A percentile compares a stretch with the other conserved stretches of the same genome.
phyloP scores from a whole-genome alignment of 1,140 invertebrate species.

The Phocides pigmalion region DNA sequence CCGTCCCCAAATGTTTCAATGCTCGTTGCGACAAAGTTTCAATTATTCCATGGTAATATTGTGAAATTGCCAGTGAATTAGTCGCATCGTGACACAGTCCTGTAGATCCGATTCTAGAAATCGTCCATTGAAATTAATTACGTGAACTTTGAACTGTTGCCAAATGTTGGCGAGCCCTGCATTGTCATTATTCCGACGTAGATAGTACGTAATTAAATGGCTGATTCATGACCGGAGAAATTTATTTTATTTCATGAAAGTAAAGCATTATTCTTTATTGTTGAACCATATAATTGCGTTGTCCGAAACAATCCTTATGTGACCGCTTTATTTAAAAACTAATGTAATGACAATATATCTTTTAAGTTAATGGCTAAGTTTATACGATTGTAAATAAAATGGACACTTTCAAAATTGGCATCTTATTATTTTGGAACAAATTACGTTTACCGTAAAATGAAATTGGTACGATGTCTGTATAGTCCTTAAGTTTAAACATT shows the following conservation, averaged over 20 bases:
- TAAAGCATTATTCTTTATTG: conserved; percentile 26
- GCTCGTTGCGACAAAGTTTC: conserved; percentile 58
- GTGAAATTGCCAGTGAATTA: conserved; percentile 63
- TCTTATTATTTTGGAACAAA: conserved; percentile 39
- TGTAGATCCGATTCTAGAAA: conserved; percentile 62
- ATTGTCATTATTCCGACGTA: conserved; percentile 47
- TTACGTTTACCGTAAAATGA: conserved; percentile 40
- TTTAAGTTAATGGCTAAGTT: conserved; percentile 49
- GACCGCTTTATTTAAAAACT: conserved; percentile 26
- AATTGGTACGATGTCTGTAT: conserved; percentile 6
- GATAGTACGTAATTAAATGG: conserved; percentile 41
- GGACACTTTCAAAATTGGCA: conserved; percentile 39
- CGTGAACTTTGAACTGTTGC: conserved; percentile 77
- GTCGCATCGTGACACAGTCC: conserved; percentile 72
- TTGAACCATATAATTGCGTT: conserved; percentile 17
- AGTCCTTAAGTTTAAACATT: neutral
- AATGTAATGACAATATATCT: conserved; percentile 40
- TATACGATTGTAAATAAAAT: conserved; percentile 50
- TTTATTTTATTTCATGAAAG: conserved; percentile 34
- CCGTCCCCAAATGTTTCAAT: conserved; percentile 66
- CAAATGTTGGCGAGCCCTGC: conserved; percentile 62
- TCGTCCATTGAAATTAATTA: conserved; percentile 74
- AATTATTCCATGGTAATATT: conserved; percentile 75
- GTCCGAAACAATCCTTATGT: neutral
- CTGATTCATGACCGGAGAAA: conserved; percentile 45